Evolutionary conservation across 2,113 vertebrate species (phyloP), one percentile per base, ranked within the genome.

Genomic region (Anser brachyrhynchus): DNA sequence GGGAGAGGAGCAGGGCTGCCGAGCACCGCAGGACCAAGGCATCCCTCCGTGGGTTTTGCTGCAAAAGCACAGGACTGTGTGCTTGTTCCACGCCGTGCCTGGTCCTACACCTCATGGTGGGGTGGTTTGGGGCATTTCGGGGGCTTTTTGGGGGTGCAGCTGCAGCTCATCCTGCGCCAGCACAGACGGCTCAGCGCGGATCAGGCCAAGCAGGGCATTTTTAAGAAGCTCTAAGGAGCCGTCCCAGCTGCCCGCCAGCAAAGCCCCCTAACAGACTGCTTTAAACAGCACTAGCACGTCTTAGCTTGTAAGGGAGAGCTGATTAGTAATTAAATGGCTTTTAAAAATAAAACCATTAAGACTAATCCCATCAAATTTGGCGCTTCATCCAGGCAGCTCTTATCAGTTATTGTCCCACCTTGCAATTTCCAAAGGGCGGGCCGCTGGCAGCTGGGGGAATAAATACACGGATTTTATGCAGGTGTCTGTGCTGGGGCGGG

Each of bases 241-340:
- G 1, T 12, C 80, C 88, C 75, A 41, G 90, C 86, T 77, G 87
- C 82, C 94, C 19, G 1, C 77, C 9, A 1, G 67, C 31, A 84
- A 74, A 95, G 55, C 89, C 49, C 87, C 75, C 73, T 70, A 44
- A 8, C 94, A 92, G 93, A 35, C 81, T 61, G 83, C 94, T 72
- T 94, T 57, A 74, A 70, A 74, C 58, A 66, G 76, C 64, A 22
- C 49, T 3, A 28, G 77, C 92, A 59, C 54, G 11, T 57, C 91
- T 97, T 85, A 93, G 91, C 88, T 90, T 41, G 94, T 43, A 2
- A 89, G 94, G 95, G 89, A 95, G 94, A 95, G 83, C 97, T 97
- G 97, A 97, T 98, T 96, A 98, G 95, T 97, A 89, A 97, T 98
- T 98, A 98, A 98, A 96, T 4, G 70, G 94, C 96, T 97, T 96